These are phyloP conservation scores for Drosophila tropicalis DNA, from an alignment of 1,140 invertebrate species.

Conservation along the genomic window DNA sequence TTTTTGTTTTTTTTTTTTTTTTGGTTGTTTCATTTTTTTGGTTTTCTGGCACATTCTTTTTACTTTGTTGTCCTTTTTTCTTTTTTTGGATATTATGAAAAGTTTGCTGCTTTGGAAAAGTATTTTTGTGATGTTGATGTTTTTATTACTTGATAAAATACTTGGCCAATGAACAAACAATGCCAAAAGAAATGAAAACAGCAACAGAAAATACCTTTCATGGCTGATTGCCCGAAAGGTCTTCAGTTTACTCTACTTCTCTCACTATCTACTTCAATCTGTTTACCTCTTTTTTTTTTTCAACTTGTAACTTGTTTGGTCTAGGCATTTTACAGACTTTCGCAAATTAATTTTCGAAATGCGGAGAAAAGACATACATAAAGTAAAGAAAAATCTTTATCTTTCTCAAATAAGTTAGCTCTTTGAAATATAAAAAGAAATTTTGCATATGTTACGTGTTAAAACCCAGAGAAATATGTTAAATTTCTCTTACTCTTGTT, in stretches of 20 bases:
- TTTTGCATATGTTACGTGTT: conserved; percentile 42
- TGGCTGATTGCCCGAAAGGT: conserved; percentile 56
- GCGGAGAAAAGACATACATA: background rate
- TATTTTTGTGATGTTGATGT: conserved; percentile 71
- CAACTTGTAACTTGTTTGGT: conserved; percentile 31
- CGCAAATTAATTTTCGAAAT: conserved; percentile 41
- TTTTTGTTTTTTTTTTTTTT: conserved; percentile 4
- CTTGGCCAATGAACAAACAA: conserved; percentile 54
- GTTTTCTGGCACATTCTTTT: conserved; percentile 47
- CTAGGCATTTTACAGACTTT: conserved; percentile 28
- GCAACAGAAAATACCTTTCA: conserved; percentile 34
- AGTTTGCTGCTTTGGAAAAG: conserved; percentile 31
- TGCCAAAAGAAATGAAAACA: conserved; percentile 52
- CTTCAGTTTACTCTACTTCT: conserved; percentile 3
- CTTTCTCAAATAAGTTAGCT: background rate
- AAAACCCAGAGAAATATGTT: conserved; percentile 39
- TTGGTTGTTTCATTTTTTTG: conserved; percentile 9
- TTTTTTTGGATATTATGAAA: conserved; percentile 19
- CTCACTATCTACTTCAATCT: conserved; percentile 8
- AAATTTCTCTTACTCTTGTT: conserved; percentile 30
- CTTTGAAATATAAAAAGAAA: background rate
- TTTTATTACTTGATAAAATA: conserved; percentile 79
- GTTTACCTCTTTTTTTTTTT: conserved; percentile 43
- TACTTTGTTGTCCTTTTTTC: conserved; percentile 62
- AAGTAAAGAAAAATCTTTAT: conserved; percentile 4